These are phyloP conservation scores for Agrotis exclamationis DNA, from an alignment of 2,888 invertebrate species.

Conservation along the genomic window DNA sequence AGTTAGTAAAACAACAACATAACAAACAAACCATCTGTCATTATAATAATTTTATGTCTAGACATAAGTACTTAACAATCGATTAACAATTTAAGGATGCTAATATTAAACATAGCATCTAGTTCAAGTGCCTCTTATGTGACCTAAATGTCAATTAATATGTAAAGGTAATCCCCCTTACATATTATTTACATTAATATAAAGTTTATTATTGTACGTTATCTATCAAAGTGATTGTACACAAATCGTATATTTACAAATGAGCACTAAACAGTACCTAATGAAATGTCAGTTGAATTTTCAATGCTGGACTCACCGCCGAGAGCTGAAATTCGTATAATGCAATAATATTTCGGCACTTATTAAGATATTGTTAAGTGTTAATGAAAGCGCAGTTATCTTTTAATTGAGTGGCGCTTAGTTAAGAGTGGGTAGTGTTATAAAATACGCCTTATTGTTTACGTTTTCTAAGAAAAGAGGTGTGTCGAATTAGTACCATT, in stretches of 20 bases:
- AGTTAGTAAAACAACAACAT: background rate
- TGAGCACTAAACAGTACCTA: too few relatives aligned
- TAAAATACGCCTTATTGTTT: slow-evolving; percentile 26
- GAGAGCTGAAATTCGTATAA: too few relatives aligned
- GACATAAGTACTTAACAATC: slow-evolving; percentile 23
- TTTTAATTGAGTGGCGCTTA: slow-evolving; percentile 44
- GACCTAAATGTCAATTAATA: slow-evolving; percentile 66
- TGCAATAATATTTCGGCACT: too few relatives aligned
- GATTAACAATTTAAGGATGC: slow-evolving; percentile 41
- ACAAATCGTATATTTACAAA: slow-evolving; percentile 36
- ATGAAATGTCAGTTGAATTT: too few relatives aligned
- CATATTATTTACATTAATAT: slow-evolving; percentile 34
- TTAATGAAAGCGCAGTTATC: slow-evolving; percentile 5
- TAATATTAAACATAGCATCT: slow-evolving; percentile 44
- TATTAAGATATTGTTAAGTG: too few relatives aligned
- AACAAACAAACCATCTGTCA: slow-evolving; percentile 11
- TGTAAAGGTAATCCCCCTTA: slow-evolving; percentile 66
- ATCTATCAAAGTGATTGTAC: slow-evolving; percentile 30
- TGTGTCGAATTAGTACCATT: slow-evolving; percentile 41
- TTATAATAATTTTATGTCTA: slow-evolving; percentile 8
- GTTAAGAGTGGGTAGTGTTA: slow-evolving; percentile 44
- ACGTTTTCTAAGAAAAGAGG: slow-evolving; percentile 49
- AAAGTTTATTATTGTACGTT: slow-evolving; percentile 27
- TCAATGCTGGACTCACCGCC: too few relatives aligned
- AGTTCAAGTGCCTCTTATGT: slow-evolving; percentile 62